Percentiles rank a stretch among this genome's conserved stretches.
Conservation (phyloP, 2,113 vertebrate genomes). For the Plecotus auritus region DNA sequence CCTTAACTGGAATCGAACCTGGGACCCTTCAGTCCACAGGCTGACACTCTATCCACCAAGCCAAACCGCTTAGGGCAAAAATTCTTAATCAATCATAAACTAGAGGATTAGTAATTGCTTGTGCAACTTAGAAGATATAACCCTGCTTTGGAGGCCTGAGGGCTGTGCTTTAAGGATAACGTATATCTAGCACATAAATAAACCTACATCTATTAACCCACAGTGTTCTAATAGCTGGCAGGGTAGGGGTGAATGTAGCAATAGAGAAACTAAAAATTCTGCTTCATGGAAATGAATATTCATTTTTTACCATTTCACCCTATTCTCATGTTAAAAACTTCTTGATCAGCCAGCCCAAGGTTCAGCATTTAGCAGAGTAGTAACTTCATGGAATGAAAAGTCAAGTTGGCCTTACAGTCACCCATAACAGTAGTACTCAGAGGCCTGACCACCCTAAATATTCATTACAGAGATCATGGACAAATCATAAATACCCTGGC, state of each 20-base stretch:
- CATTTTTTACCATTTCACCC: slow-evolving; percentile 9
- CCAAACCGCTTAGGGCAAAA: not conserved
- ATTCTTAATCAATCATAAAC: not conserved
- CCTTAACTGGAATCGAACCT: too few species aligned
- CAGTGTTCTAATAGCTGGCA: not conserved
- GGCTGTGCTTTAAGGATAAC: not conserved
- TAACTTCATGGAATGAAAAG: slow-evolving; percentile 24
- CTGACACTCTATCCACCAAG: too few species aligned
- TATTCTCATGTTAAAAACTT: slow-evolving; percentile 9
- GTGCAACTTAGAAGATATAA: not conserved
- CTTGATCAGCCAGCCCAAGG: not conserved
- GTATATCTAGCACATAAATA: not conserved
- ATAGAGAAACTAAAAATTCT: not conserved
- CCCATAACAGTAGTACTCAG: not conserved
- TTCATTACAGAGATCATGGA: not conserved
- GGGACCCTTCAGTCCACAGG: too few species aligned
- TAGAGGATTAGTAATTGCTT: not conserved
- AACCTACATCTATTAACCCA: not conserved
- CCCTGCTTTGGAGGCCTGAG: not conserved
- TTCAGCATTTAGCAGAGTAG: not conserved
- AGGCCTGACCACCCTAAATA: not conserved
- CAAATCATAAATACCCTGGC: not conserved
- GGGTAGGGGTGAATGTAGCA: not conserved
- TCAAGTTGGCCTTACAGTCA: not conserved
- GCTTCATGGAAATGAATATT: not conserved